Evolutionary conservation across 2,113 vertebrate species (phyloP), one percentile per base, ranked within the genome.

Genomic region (Rhynchomys soricoides): DNA sequence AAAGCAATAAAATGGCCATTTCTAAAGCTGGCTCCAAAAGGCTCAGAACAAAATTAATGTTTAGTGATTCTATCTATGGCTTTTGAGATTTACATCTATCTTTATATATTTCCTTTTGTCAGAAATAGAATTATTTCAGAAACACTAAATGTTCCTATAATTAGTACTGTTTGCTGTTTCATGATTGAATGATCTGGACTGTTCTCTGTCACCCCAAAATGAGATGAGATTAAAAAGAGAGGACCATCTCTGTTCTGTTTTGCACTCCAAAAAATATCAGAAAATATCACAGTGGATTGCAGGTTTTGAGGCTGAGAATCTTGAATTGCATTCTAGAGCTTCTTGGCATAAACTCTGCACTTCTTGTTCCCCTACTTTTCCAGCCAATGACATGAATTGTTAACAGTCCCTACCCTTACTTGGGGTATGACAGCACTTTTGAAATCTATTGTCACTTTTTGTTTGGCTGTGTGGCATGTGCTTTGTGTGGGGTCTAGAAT

Each of bases 41-140:
- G 81, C 29, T 75, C 40, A 57, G 4, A 40, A 34, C 37, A 77
- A n/a, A 5, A 77, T 55, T 86, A 43, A 89, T 24, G 22, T 86
- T 92, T 82, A 78, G 59, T 83, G 59, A 96, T 64, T 50, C 43
- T 86, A 87, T 43, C 50, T 52, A 37, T 87, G 55, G 12, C 34
- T 57, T 91, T 74, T 77, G 71, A 91, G 92, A 89, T 97, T 94
- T 83, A 40, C 10, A 94, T 75, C 43, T 9, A 21, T 81, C 43
- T 85, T 90, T 31, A 31, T 29, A 19, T 68, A 48, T 82, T 68
- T 59, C 50, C 77, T 91, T 34, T 71, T 79, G 68, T 19, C 52
- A 57, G 31, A 59, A 34, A 26, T 90, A 22, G 31, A 90, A 86
- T 82, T 7, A 68, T 52, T 94, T 95, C 50, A 93, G 62, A 79